Evolutionary conservation across 2,888 invertebrate species (phyloP).

Genomic region (Tinea pellionella): DNA sequence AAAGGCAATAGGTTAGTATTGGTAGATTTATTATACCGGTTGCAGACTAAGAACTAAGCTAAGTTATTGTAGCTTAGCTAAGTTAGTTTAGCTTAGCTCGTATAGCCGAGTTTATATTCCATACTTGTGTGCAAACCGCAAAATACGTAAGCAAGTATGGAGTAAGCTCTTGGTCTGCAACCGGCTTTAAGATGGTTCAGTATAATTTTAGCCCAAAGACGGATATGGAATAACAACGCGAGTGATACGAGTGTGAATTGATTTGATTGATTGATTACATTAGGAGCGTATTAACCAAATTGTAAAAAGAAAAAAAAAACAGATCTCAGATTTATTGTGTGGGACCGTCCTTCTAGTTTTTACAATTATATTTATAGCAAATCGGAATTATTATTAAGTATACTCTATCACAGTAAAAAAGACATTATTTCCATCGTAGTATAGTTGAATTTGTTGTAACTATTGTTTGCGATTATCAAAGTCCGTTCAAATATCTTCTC

Average conservation of each 20-base stretch:
- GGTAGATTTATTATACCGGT: too few species aligned
- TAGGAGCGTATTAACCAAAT: slow-evolving; percentile 29
- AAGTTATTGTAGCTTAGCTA: too few species aligned
- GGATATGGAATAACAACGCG: background rate
- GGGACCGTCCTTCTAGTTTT: slow-evolving; percentile 63
- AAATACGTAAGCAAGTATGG: too few species aligned
- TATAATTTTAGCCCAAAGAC: background rate
- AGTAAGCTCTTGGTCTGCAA: too few species aligned
- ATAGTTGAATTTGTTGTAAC: slow-evolving; percentile 45
- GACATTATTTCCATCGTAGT: slow-evolving; percentile 16
- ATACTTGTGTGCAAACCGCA: too few species aligned
- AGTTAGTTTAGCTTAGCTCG: too few species aligned
- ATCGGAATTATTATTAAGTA: background rate
- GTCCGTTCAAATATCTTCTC: background rate
- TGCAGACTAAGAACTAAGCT: too few species aligned
- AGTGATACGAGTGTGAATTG: slow-evolving; percentile 11
- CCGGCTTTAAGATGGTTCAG: too few species aligned
- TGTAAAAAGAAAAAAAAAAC: slow-evolving; percentile 32
- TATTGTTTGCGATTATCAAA: background rate
- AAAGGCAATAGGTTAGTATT: too few species aligned
- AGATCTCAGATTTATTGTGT: slow-evolving; percentile 61
- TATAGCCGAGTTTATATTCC: too few species aligned
- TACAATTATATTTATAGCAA: slow-evolving; percentile 2
- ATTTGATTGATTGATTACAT: too few species aligned
- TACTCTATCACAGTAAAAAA: background rate